Conservation (phyloP, 2,888 invertebrate genomes). For the Drosophila helvetica region DNA sequence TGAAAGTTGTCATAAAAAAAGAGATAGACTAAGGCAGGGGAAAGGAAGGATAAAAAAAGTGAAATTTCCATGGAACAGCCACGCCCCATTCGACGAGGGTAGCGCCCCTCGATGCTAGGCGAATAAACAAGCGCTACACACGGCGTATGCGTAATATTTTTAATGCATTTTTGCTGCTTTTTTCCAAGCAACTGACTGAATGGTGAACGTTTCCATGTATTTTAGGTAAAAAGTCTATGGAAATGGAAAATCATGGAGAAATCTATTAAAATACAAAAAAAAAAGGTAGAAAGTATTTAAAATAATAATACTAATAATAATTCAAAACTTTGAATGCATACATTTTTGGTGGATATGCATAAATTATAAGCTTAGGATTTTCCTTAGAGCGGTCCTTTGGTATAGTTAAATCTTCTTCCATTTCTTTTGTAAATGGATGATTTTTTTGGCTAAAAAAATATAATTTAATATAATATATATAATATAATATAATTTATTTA, state of each 20-base stretch:
- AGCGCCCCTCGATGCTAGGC: conserved; percentile 7
- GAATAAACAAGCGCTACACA: conserved; percentile 5
- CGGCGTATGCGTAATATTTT: conserved; percentile 48
- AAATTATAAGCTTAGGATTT: no score
- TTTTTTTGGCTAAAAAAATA: not conserved
- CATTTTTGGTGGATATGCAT: no score
- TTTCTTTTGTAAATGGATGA: no score
- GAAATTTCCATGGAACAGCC: conserved; percentile 39
- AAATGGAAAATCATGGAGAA: not conserved
- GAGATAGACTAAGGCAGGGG: conserved; percentile 11
- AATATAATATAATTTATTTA: no score
- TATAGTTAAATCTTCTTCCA: no score
- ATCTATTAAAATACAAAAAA: not conserved
- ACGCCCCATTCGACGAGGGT: conserved; percentile 33
- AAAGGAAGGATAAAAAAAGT: conserved; percentile 7
- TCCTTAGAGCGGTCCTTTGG: no score
- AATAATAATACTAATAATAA: no score
- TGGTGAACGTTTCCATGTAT: no score
- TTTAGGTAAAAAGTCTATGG: not conserved
- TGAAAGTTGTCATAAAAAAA: conserved; percentile 44
- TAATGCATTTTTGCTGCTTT: not conserved
- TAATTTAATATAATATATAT: no score
- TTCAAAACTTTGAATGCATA: no score
- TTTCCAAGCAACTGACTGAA: not conserved
- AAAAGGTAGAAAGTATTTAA: no score